phyloP scores from a whole-genome alignment of 2,113 vertebrate genomes.

The Paedocypris sp. region DNA sequence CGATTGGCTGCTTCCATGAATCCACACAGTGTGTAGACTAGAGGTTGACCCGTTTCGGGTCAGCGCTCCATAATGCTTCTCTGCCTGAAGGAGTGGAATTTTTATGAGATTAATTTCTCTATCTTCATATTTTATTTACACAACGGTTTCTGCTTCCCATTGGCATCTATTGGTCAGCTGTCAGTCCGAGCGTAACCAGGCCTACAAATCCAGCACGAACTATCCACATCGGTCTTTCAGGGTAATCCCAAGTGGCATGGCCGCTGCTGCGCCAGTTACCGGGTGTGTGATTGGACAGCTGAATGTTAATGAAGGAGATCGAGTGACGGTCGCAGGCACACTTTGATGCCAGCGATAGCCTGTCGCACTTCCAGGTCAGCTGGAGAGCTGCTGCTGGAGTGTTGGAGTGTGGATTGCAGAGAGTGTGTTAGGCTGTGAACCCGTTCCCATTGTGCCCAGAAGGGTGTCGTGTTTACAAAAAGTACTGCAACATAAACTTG shows the following conservation, averaged over 20 bases:
- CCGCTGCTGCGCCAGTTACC: conserved; percentile 12
- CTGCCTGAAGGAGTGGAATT: conserved; percentile 26
- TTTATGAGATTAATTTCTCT: conserved; percentile 35
- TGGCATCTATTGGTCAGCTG: conserved; percentile 31
- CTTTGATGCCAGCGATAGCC: conserved; percentile 25
- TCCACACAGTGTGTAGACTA: neutral
- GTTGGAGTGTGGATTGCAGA: conserved; percentile 18
- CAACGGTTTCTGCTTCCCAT: conserved; percentile 20
- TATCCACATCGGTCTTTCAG: neutral
- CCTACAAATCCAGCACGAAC: conserved; percentile 24
- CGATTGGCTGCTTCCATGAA: conserved; percentile 26
- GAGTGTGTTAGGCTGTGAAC: conserved; percentile 34
- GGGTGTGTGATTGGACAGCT: conserved; percentile 33
- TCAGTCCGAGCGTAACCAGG: conserved; percentile 13
- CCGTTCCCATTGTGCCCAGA: neutral
- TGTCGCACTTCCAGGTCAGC: conserved; percentile 33
- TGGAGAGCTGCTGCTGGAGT: conserved; percentile 14
- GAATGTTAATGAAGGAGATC: conserved; percentile 39
- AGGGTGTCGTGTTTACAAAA: conserved; percentile 20
- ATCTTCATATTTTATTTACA: conserved; percentile 38
- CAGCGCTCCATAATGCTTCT: conserved; percentile 15
- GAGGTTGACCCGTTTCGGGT: conserved; percentile 1
- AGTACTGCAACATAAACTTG: neutral
- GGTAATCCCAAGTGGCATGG: conserved; percentile 9
- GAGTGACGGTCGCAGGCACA: conserved; percentile 12